Conservation (phyloP, 1,140 invertebrate genomes). For the Forficula auricularia region DNA sequence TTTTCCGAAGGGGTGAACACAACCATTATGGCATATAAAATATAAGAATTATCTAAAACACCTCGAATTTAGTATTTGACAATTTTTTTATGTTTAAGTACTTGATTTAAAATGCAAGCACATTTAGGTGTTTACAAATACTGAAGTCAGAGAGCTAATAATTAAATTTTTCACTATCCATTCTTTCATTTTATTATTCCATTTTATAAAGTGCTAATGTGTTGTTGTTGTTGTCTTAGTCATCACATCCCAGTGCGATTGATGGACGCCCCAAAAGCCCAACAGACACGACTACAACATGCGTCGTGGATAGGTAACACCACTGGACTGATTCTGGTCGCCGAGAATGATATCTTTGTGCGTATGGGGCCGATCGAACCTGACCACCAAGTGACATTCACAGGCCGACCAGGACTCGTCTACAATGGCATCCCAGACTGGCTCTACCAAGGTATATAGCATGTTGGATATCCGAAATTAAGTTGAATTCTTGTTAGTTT, state of each 20-base stretch:
- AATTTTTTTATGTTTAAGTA: too few species aligned
- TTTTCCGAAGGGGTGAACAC: too few species aligned
- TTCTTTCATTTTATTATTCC: too few species aligned
- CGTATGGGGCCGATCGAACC: slow-evolving; percentile 42
- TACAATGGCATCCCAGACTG: slow-evolving; percentile 88
- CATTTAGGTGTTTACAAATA: too few species aligned
- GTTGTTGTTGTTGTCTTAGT: slow-evolving; percentile 25
- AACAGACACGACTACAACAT: slow-evolving; percentile 51
- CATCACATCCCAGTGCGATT: slow-evolving; percentile 62
- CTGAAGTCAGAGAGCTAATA: too few species aligned
- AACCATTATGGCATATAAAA: too few species aligned
- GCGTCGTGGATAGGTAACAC: slow-evolving; percentile 60
- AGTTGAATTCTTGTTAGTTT: too few species aligned
- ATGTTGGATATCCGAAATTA: too few species aligned
- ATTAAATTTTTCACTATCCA: too few species aligned
- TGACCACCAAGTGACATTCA: slow-evolving; percentile 50
- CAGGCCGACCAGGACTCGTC: slow-evolving; percentile 50
- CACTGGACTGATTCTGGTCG: slow-evolving; percentile 49
- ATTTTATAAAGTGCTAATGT: background rate
- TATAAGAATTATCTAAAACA: too few species aligned
- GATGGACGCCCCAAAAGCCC: slow-evolving; percentile 40
- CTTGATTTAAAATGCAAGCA: too few species aligned
- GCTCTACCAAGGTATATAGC: slow-evolving; percentile 67
- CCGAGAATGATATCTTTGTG: slow-evolving; percentile 75
- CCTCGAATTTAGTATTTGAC: too few species aligned